Conservation (phyloP, 2,113 vertebrate species). For the Prochilodus magdalenae region DNA sequence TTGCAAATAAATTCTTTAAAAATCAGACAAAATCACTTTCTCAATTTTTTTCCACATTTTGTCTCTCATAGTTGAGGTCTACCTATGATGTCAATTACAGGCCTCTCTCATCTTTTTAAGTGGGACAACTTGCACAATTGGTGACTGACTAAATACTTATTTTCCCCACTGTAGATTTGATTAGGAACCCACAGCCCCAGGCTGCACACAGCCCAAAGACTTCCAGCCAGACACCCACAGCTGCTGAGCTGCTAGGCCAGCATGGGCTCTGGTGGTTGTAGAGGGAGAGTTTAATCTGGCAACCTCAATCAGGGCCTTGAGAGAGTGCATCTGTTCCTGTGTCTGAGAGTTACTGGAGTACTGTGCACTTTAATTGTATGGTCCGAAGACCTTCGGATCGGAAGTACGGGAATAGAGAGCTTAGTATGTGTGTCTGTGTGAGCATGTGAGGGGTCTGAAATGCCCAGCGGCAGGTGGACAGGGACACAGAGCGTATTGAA, state of each 20-base stretch:
- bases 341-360: conserved; percentile 6
- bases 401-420: conserved; percentile 17
- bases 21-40: no score
- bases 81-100: no score
- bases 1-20: no score
- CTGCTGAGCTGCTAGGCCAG: conserved; percentile 5
- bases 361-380: neutral
- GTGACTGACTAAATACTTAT: no score
- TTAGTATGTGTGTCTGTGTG: conserved; percentile 7
- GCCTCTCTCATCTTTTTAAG: no score
- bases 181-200: conserved; percentile 35
- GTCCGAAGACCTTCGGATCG: neutral
- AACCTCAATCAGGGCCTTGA: conserved; percentile 21
- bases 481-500: conserved; percentile 27
- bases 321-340: conserved; percentile 46
- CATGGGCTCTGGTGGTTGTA: neutral
- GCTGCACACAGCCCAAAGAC: conserved; percentile 4
- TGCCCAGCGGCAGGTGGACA: conserved; percentile 40
- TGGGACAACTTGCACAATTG: no score
- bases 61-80: no score
- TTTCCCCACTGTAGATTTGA: no score
- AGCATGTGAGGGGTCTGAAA: neutral
- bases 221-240: conserved; percentile 23
- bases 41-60: no score
- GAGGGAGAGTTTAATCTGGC: conserved; percentile 33